Base-by-base conservation (phyloP, 1,140 invertebrate species). In the Aphis craccivora region DNA sequence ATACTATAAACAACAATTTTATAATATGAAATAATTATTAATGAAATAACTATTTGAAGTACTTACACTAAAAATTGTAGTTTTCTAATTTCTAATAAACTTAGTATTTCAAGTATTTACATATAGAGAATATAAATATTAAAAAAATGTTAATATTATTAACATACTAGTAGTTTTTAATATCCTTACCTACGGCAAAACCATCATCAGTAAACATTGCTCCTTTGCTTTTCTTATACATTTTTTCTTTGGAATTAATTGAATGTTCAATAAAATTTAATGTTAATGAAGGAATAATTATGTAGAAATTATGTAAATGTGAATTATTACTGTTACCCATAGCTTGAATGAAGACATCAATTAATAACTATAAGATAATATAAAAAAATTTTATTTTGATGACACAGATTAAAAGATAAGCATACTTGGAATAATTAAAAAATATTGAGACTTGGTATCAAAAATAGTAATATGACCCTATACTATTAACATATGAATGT, bases 161-260 rank as follows among this genome's bases (percentile, higher is more conserved):
- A 76, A 76, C 0, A 86, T 86, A 40, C 7, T 86, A 18, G 0
- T 30, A 51, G n/a, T 88, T 88, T n/a, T 37, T 40, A 22, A 25
- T 91, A 83, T 55, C 93, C 94, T 95, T 95, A 97, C 99, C 99
- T 96, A 99, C 98, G 45, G 98, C 98, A 96, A 99, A 99, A 60
- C 99, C 99, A 96, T 99, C 99, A 95, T 99, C 99, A 14, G 98
- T 99, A 95, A 99, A 99, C 8, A 98, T 97, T 93, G 98, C 97
- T 45, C 97, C 98, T 81, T 88, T 91, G 35, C 90, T 98, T 94
- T 98, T 98, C 87, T 97, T 97, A 94, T 96, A 97, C 95, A 99
- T 97, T 95, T 98, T 98, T 94, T 99, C 98, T 95, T 99, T 99
- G 94, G 97, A 98, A 37, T 97, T 96, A 90, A 99, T 97, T 43